Evolutionary conservation across 2,797 vertebrate species (phyloP).

Genomic region (Erethizon dorsatum): DNA sequence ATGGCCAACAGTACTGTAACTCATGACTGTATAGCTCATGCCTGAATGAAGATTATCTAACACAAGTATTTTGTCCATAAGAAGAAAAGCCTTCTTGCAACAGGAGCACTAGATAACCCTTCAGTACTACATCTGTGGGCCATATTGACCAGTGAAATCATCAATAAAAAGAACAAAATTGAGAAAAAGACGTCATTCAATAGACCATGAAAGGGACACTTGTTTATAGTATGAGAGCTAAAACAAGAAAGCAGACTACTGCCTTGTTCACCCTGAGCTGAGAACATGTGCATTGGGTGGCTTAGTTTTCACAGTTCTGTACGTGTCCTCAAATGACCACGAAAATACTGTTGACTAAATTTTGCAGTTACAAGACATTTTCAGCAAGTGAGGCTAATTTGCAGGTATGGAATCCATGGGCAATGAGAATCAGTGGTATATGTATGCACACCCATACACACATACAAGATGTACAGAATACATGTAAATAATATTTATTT

Average conservation of each 20-base stretch:
- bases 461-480: not conserved
- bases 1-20: not conserved
- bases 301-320: not conserved
- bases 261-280: not conserved
- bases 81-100: slow-evolving; percentile 26
- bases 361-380: slow-evolving; percentile 30
- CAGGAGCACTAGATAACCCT: not conserved
- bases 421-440: not conserved
- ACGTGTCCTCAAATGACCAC: slow-evolving; percentile 26
- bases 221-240: slow-evolving; percentile 1
- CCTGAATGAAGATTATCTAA: slow-evolving; percentile 33
- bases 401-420: not conserved
- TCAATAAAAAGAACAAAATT: slow-evolving; percentile 30
- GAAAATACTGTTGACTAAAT: not conserved
- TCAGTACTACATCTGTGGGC: not conserved
- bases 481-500: slow-evolving; percentile 23
- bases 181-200: not conserved
- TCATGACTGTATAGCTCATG: not conserved
- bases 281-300: not conserved
- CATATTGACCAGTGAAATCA: slow-evolving; percentile 47
- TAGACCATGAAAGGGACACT: not conserved
- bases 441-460: not conserved
- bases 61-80: slow-evolving; percentile 2
- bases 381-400: not conserved
- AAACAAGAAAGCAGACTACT: slow-evolving; percentile 6